Evolutionary conservation across 2,113 vertebrate genomes (phyloP).

Genomic region (Azemiops feae): DNA sequence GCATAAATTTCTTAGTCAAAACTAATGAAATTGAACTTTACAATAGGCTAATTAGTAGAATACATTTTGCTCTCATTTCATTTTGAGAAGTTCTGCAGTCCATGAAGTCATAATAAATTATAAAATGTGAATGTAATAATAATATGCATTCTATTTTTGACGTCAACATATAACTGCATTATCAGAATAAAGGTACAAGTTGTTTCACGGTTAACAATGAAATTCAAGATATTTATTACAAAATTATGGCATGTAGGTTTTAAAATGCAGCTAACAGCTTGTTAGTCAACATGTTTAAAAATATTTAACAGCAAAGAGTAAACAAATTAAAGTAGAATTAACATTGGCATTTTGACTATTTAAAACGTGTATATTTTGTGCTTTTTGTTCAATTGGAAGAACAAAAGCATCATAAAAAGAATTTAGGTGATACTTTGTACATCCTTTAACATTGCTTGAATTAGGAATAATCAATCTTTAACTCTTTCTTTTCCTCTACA

Average conservation of each 20-base stretch:
- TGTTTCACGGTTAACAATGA: neutral
- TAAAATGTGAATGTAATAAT: neutral
- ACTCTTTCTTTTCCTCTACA: neutral
- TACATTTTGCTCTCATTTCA: slow-evolving; percentile 47
- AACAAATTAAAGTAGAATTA: neutral
- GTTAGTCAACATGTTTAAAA: neutral
- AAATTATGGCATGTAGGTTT: neutral
- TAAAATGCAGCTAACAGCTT: slow-evolving; percentile 23
- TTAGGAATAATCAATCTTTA: neutral
- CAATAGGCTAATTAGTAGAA: slow-evolving; percentile 48
- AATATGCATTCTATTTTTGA: slow-evolving; percentile 26
- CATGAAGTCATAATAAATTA: slow-evolving; percentile 29
- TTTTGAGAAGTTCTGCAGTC: slow-evolving; percentile 36
- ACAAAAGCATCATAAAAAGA: slow-evolving; percentile 25
- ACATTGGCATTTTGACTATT: slow-evolving; percentile 33
- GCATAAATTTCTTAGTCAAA: slow-evolving; percentile 55
- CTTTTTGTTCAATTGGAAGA: neutral
- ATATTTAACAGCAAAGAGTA: neutral
- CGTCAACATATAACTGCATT: neutral
- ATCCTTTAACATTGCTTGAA: neutral
- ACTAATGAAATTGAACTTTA: slow-evolving; percentile 64
- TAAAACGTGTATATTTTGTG: neutral
- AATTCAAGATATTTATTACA: neutral
- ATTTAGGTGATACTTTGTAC: slow-evolving; percentile 32
- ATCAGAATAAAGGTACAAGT: neutral